These are phyloP conservation scores for Caenorhabditis remanei DNA, from an alignment of 1,140 invertebrate genomes.

Conservation along the genomic window DNA sequence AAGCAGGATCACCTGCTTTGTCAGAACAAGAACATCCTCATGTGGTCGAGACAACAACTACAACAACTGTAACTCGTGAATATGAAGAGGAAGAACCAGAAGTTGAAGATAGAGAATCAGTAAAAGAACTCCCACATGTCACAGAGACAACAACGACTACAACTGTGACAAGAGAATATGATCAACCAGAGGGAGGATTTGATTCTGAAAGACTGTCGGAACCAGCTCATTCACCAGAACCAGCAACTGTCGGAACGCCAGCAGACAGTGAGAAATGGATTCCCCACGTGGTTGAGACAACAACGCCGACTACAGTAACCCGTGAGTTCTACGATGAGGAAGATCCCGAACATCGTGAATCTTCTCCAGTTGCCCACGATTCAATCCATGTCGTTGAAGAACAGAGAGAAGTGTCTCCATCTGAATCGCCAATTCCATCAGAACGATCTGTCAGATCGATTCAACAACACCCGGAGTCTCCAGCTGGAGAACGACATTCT, in stretches of 20 bases:
- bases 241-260: background rate
- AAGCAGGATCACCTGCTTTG: background rate
- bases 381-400: background rate
- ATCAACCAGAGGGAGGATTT: conserved; percentile 20
- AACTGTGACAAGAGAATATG: conserved; percentile 10
- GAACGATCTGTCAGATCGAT: background rate
- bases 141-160: conserved; percentile 39
- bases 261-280: background rate
- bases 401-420: background rate
- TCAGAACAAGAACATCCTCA: conserved; percentile 4
- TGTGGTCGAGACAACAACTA: conserved; percentile 51
- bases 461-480: background rate
- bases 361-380: background rate
- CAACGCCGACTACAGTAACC: conserved; percentile 1
- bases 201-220: conserved; percentile 23
- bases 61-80: conserved; percentile 22
- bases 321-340: background rate
- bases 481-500: background rate
- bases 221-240: conserved; percentile 1
- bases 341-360: background rate
- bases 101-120: background rate
- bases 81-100: background rate
- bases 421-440: conserved; percentile 17
- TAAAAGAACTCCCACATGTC: conserved; percentile 8
- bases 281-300: background rate